These are phyloP conservation scores for Ictalurus punctatus DNA, from an alignment of 2,113 vertebrate genomes.

Conservation along the genomic window DNA sequence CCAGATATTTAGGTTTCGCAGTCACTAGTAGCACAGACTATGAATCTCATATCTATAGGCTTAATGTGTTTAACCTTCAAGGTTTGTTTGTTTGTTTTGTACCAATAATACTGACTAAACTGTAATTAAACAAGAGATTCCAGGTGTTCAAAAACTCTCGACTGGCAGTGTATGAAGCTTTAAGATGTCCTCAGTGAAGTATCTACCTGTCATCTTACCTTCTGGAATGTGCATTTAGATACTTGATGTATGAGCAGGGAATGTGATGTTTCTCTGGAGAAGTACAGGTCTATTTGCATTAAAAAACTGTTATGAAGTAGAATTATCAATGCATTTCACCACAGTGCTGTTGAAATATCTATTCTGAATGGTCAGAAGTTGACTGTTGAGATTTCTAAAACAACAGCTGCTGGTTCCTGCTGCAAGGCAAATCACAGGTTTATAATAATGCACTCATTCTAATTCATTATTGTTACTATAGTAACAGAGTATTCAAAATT, in stretches of 20 bases:
- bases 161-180: not conserved
- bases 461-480: slow-evolving; percentile 8
- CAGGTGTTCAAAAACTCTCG: not conserved
- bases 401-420: not conserved
- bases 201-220: slow-evolving; percentile 5
- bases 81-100: not conserved
- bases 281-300: not conserved
- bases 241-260: not conserved
- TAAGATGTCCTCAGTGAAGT: not conserved
- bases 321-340: not conserved
- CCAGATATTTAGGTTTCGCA: not conserved
- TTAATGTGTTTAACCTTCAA: not conserved
- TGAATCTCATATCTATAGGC: not conserved
- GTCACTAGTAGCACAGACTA: not conserved
- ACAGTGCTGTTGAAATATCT: not conserved
- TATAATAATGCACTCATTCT: not conserved
- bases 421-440: not conserved
- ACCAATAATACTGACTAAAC: not conserved
- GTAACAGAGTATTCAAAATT: not conserved
- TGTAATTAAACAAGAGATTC: not conserved
- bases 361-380: not conserved
- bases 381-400: not conserved
- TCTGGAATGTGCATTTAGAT: not conserved
- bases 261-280: not conserved
- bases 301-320: not conserved